Conservation (phyloP, 1,140 invertebrate genomes). For the Polyergus mexicanus region DNA sequence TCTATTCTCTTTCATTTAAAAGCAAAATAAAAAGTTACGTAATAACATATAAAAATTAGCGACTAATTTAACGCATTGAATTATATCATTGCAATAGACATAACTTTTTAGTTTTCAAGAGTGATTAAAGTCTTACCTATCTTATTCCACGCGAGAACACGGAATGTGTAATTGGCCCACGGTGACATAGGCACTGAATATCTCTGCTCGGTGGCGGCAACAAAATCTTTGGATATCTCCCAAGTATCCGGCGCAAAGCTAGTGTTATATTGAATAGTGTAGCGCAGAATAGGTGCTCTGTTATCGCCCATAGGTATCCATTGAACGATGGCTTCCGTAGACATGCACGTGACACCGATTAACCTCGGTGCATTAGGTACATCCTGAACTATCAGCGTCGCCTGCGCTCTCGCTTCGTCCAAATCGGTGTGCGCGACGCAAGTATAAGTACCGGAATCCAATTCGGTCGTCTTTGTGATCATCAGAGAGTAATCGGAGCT, state of each 20-base stretch:
- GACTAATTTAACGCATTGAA: neutral
- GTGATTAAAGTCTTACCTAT: slow-evolving; percentile 88
- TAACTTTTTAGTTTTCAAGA: neutral
- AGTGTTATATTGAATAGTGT: slow-evolving; percentile 97
- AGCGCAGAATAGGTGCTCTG: slow-evolving; percentile 96
- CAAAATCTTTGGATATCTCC: slow-evolving; percentile 91
- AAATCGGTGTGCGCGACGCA: slow-evolving; percentile 97
- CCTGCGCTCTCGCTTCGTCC: slow-evolving; percentile 93
- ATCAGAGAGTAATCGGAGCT: slow-evolving; percentile 96
- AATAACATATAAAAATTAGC: neutral
- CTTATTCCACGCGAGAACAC: slow-evolving; percentile 97
- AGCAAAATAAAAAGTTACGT: neutral
- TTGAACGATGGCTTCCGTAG: slow-evolving; percentile 90
- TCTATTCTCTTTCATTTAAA: neutral
- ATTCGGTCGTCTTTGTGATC: slow-evolving; percentile 96
- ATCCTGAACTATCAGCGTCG: slow-evolving; percentile 97
- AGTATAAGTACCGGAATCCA: slow-evolving; percentile 98
- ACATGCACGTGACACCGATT: slow-evolving; percentile 89
- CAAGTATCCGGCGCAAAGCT: slow-evolving; percentile 97
- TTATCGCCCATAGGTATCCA: slow-evolving; percentile 98
- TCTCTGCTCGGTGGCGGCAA: slow-evolving; percentile 93
- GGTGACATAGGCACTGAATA: slow-evolving; percentile 93
- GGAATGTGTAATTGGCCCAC: slow-evolving; percentile 98
- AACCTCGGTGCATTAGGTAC: slow-evolving; percentile 96
- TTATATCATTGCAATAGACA: neutral